Evolutionary conservation across 2,888 invertebrate genomes (phyloP), one percentile per base, ranked within the genome.

Genomic region (Clostera curtula): DNA sequence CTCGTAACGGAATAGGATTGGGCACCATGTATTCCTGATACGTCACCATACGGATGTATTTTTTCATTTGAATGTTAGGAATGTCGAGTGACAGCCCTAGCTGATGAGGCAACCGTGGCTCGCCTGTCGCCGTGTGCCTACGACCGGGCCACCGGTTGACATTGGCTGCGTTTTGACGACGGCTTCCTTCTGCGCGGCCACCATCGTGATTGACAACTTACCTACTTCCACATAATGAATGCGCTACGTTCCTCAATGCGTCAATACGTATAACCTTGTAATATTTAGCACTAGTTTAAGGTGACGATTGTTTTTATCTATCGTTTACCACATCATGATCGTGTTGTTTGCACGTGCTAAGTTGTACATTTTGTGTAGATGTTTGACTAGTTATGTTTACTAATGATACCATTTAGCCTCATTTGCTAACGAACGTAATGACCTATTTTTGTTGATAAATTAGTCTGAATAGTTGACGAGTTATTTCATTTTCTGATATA

Each of bases 121-220:
- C 22, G 22, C 1, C 22, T 8, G 8, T 9, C 22, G 7, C 6
- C 11, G 16, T 8, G 11, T 4, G 20, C 23, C 18, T 22, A 16
- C 38, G 26, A 34, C 34, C 37, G 34, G 35, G 42, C 29, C 49
- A 60, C 56, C 46, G 43, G 67, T 66, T 66, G 73, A 67, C 74
- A 73, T 74, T 75, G 70, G 51, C 42, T 49, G 44, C 51, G 52
- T 57, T 65, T 65, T 55, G 56, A 53, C 49, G 54, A 42, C 31
- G 44, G 56, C 63, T 73, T 73, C 75, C 70, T 67, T 54, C 56
- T 59, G 50, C 49, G 49, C 43, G 41, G 38, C 49, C 39, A 55
- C 48, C 29, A 44, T 41, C 56, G 56, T 63, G 62, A 59, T 62
- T 58, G 68, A 61, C 60, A 58, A 50, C 45, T 53, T 60, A 59